phyloP scores from a whole-genome alignment of 1,140 invertebrate species.

The Magallana ariakensis region DNA sequence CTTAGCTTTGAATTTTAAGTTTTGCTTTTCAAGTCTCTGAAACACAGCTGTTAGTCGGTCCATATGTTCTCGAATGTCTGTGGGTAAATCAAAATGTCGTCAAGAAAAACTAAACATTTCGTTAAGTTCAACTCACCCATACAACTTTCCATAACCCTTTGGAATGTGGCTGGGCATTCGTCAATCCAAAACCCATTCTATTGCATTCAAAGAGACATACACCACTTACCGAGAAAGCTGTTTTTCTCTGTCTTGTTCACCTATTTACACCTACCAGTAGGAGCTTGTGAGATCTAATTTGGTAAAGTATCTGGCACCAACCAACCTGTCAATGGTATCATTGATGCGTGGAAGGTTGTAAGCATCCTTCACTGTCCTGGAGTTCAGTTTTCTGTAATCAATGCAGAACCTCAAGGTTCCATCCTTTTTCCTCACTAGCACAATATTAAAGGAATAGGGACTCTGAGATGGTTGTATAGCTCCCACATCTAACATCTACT shows the following conservation, averaged over 20 bases:
- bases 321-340: constrained; percentile 44
- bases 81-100: constrained; percentile 20
- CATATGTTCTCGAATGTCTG: neutral
- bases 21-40: constrained; percentile 37
- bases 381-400: constrained; percentile 49
- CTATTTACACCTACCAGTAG: constrained; percentile 59
- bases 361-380: constrained; percentile 38
- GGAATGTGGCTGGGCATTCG: neutral
- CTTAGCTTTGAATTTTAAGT: constrained; percentile 15
- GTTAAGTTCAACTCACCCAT: constrained; percentile 40
- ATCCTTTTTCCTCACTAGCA: constrained; percentile 58
- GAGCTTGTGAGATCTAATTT: constrained; percentile 38
- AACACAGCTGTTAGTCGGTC: constrained; percentile 28
- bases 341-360: constrained; percentile 50
- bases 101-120: neutral
- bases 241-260: constrained; percentile 70
- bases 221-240: constrained; percentile 59
- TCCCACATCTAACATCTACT: constrained; percentile 46
- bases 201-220: constrained; percentile 54
- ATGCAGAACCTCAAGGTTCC: constrained; percentile 63
- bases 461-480: constrained; percentile 45
- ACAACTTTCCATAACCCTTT: constrained; percentile 8
- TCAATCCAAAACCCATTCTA: constrained; percentile 36
- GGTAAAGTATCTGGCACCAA: constrained; percentile 40
- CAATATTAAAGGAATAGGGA: constrained; percentile 54